phyloP scores from a whole-genome alignment of 1,140 invertebrate genomes.

The Reticulitermes speratus region DNA sequence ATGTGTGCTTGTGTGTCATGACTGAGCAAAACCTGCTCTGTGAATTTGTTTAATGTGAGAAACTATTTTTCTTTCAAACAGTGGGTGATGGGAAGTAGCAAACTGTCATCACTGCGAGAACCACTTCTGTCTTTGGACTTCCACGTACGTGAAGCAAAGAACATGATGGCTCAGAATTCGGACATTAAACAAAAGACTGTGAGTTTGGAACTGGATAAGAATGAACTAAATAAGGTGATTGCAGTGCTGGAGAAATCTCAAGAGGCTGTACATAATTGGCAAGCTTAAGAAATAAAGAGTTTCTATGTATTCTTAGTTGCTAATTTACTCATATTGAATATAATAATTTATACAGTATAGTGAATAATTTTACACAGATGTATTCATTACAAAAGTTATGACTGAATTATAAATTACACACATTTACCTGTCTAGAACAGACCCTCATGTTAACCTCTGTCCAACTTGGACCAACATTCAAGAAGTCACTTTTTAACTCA shows the following conservation, averaged over 20 bases:
- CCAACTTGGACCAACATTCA: too few species aligned
- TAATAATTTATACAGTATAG: background rate
- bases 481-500: too few species aligned
- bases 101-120: slow-evolving; percentile 24
- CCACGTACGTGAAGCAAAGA: slow-evolving; percentile 1
- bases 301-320: background rate
- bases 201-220: slow-evolving; percentile 24
- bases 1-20: too few species aligned
- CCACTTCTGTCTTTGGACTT: slow-evolving; percentile 22
- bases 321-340: background rate
- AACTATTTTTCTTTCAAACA: background rate
- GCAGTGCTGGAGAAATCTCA: slow-evolving; percentile 24
- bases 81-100: slow-evolving; percentile 31
- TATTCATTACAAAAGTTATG: background rate
- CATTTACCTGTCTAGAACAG: background rate
- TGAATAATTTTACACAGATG: background rate
- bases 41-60: too few species aligned
- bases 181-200: background rate
- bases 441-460: background rate
- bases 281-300: background rate
- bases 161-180: background rate
- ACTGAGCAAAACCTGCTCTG: too few species aligned
- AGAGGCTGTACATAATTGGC: slow-evolving; percentile 5
- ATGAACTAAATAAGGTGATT: slow-evolving; percentile 23
- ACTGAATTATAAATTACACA: background rate